These are phyloP conservation scores for Heliconius nattereri DNA, from an alignment of 1,140 invertebrate species.

Conservation along the genomic window DNA sequence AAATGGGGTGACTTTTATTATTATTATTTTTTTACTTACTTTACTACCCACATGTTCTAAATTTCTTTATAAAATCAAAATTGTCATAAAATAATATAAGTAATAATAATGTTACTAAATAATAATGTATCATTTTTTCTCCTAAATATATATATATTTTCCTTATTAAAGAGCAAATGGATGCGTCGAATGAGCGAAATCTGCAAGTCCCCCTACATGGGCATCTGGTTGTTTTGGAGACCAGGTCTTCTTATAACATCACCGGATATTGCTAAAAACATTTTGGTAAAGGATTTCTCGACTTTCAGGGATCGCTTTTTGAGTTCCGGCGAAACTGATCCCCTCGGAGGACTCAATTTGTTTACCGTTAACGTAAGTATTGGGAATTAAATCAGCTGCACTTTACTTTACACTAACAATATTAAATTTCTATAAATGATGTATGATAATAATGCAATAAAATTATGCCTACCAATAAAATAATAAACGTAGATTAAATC, in stretches of 20 bases:
- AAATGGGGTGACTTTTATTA: no score
- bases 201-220: conserved; percentile 48
- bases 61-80: no score
- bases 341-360: conserved; percentile 51
- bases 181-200: conserved; percentile 43
- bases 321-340: conserved; percentile 48
- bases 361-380: conserved; percentile 57
- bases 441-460: not conserved
- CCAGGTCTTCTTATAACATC: conserved; percentile 54
- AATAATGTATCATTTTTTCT: no score
- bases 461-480: not conserved
- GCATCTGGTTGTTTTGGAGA: conserved; percentile 62
- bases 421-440: no score
- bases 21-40: no score
- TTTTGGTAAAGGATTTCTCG: conserved; percentile 53
- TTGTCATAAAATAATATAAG: no score
- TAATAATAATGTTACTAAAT: no score
- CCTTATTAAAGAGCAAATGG: conserved; percentile 51
- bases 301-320: conserved; percentile 54
- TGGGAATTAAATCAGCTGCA: no score
- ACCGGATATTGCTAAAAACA: conserved; percentile 47
- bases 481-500: no score
- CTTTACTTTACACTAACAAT: no score
- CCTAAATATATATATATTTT: no score
- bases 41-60: no score